A percentile compares a stretch with the other conserved stretches of the same genome.
Conservation (phyloP, 2,797 vertebrate genomes). For the Acestrorhynchus altus region DNA sequence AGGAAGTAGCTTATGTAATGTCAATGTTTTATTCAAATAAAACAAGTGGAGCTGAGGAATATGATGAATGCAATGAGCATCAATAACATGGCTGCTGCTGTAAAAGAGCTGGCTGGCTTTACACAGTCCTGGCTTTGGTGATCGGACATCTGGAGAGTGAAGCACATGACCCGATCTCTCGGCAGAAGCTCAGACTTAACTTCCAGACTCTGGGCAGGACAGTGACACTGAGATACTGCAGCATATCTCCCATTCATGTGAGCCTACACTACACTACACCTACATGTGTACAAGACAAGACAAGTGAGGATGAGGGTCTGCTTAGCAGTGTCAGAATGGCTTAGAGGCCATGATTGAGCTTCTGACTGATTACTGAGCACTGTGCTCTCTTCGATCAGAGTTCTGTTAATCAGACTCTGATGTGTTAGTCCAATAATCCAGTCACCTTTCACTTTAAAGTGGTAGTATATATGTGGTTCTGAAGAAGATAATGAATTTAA, state of each 20-base stretch:
- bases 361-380: not conserved
- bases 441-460: too few relatives aligned
- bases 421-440: too few relatives aligned
- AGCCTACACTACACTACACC: not conserved
- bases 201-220: not conserved
- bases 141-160: slow-evolving; percentile 6
- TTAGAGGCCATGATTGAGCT: not conserved
- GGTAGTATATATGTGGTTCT: too few relatives aligned
- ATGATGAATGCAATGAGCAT: not conserved
- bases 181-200: not conserved
- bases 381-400: not conserved
- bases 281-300: slow-evolving; percentile 10
- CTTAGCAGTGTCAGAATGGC: not conserved
- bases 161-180: not conserved
- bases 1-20: slow-evolving; percentile 18
- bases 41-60: not conserved
- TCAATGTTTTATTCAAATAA: slow-evolving; percentile 50
- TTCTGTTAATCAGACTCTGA: not conserved
- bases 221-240: not conserved
- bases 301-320: not conserved
- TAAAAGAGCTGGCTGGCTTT: not conserved
- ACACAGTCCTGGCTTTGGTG: not conserved
- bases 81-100: not conserved
- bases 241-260: not conserved
- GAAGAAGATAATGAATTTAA: too few relatives aligned